Conservation (phyloP, 2,113 vertebrate genomes). For the Chelonoidis abingdonii region DNA sequence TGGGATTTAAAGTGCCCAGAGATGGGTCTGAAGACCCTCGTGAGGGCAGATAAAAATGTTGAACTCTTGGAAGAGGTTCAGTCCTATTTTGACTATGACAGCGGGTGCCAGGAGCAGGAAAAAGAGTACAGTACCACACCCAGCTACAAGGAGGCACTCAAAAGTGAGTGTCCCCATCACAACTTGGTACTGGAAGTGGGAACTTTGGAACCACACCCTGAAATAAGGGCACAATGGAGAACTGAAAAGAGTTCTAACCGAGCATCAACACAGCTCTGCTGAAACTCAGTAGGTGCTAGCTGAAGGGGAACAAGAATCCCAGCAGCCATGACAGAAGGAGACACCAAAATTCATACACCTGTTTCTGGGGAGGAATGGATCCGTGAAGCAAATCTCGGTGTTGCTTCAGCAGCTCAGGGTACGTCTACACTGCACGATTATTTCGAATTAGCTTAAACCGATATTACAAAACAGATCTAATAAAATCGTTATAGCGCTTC, state of each 20-base stretch:
- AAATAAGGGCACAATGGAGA: neutral
- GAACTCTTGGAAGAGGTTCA: neutral
- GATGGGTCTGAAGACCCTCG: neutral
- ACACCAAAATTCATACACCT: neutral
- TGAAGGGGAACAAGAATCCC: neutral
- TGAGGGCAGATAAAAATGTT: neutral
- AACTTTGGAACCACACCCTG: neutral
- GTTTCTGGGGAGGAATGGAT: neutral
- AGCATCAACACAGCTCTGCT: neutral
- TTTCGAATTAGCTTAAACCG: too few relatives aligned
- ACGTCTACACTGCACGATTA: too few relatives aligned
- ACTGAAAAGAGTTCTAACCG: neutral
- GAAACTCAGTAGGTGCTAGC: neutral
- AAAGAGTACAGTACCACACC: neutral
- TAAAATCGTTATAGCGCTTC: too few relatives aligned
- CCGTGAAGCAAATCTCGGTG: neutral
- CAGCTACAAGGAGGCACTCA: neutral
- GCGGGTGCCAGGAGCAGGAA: neutral
- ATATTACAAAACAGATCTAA: too few relatives aligned
- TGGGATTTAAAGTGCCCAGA: neutral
- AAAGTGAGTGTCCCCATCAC: neutral
- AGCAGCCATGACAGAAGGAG: neutral
- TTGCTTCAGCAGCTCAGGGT: neutral
- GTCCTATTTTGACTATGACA: neutral
- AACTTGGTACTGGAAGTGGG: neutral